Evolutionary conservation across 1,140 invertebrate genomes (phyloP), one percentile per base, ranked within the genome.

Genomic region (Lutraria rhynchaena): DNA sequence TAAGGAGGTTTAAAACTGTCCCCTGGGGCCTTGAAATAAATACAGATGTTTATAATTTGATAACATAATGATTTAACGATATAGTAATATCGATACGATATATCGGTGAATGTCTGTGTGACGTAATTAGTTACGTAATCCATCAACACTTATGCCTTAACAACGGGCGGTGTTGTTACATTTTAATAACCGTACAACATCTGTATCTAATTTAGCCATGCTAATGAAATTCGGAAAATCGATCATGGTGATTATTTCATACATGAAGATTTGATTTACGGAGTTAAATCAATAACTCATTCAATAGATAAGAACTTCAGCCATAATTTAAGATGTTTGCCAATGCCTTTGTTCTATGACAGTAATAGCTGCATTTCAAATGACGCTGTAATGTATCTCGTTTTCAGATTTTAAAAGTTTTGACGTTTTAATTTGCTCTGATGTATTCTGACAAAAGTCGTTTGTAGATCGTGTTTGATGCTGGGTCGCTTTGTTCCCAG

Each of bases 231-330:
- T 22, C 17, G n/a, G 37, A 37, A 65, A 46, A 65, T 65, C 61
- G 37, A 65, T 65, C 3, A 7, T 22, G 24, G 37, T 22, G 61
- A n/a, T 24, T 37, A 41, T 41, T 65, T 65, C 41, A 37, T 65
- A 65, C 61, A 65, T 46, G 61, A 44, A 65, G 46, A 44, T 65
- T 44, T 65, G 41, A 65, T 65, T 65, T 44, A 46, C n/a, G 37
- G 7, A 22, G 37, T n/a, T 22, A 44, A 65, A 65, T 65, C 61
- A 46, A 65, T 65, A 65, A 3, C 9, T 11, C 5, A 37, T 35
- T 44, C 61, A 44, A 44, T 44, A 65, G 61, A 65, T 65, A 65
- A 65, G 37, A 41, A 15, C 37, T 41, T 41, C 37, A 41, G 37
- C 15, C 15, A 41, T 41, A 41, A 41, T 7, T 41, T 41, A 41